A percentile compares a stretch with the other conserved stretches of the same genome.
Evolutionary conservation across 2,888 invertebrate genomes (phyloP).

Genomic region (Ctena decussata): DNA sequence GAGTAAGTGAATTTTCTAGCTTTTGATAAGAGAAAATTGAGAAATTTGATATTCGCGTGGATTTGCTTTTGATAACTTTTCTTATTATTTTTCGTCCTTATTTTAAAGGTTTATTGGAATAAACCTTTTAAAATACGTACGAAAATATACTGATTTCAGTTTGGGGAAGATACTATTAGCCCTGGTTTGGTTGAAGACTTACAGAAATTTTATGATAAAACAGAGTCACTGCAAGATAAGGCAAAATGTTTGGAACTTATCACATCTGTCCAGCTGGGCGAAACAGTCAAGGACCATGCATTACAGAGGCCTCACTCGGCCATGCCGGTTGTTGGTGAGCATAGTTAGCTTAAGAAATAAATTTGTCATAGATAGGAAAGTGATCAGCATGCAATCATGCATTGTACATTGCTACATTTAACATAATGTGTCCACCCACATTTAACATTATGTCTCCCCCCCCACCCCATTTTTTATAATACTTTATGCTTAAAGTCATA

Average conservation of each 20-base stretch:
- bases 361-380: no score
- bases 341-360: background rate
- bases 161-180: constrained; percentile 78
- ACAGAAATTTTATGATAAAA: constrained; percentile 80
- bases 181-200: constrained; percentile 79
- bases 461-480: no score
- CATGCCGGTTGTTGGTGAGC: constrained; percentile 76
- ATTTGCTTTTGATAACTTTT: no score
- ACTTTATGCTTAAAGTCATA: no score
- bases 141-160: constrained; percentile 77
- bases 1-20: constrained; percentile 63
- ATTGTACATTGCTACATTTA: no score
- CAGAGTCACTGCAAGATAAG: constrained; percentile 73
- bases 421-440: no score
- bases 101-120: no score
- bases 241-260: constrained; percentile 82
- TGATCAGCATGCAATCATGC: no score
- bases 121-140: no score
- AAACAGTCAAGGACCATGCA: constrained; percentile 49
- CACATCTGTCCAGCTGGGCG: constrained; percentile 73
- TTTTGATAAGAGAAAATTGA: background rate
- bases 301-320: constrained; percentile 76
- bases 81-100: no score
- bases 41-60: background rate
- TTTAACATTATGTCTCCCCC: no score